Percentiles rank a stretch among this genome's conserved stretches.
These are phyloP conservation scores for Watsonalla cultraria DNA, from an alignment of 2,888 invertebrate species.

Conservation along the genomic window DNA sequence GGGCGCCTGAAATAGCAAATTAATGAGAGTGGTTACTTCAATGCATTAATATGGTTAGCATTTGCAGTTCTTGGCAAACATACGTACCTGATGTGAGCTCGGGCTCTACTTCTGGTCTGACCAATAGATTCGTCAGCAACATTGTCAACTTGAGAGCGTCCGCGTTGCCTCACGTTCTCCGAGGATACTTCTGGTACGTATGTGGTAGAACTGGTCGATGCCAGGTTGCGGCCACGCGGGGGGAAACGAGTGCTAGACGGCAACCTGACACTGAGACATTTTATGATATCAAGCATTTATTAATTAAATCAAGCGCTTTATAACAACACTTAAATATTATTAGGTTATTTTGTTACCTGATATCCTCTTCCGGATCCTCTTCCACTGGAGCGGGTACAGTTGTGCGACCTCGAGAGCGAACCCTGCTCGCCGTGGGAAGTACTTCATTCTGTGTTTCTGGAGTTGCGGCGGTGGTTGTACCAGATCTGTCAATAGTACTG, in stretches of 20 bases:
- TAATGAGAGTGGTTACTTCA: constrained; percentile 13
- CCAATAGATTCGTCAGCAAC: constrained; percentile 70
- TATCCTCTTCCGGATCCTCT: constrained; percentile 72
- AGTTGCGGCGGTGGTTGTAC: constrained; percentile 53
- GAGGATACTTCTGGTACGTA: constrained; percentile 64
- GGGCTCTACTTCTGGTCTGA: constrained; percentile 74
- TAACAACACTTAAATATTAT: neutral
- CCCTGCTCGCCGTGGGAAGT: constrained; percentile 68
- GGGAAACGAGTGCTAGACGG: constrained; percentile 93
- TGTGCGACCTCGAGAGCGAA: constrained; percentile 72
- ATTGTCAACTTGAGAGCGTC: constrained; percentile 62
- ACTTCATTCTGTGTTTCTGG: constrained; percentile 84
- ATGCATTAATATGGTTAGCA: neutral
- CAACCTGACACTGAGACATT: constrained; percentile 66
- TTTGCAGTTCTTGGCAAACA: neutral
- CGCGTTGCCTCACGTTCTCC: constrained; percentile 61
- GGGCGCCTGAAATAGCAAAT: constrained; percentile 77
- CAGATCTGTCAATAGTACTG: constrained; percentile 74
- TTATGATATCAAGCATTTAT: constrained; percentile 19
- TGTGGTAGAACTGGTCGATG: constrained; percentile 69
- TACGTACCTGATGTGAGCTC: constrained; percentile 78
- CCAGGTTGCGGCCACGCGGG: constrained; percentile 80
- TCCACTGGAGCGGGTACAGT: constrained; percentile 66
- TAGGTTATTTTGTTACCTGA: constrained; percentile 42
- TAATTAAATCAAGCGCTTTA: constrained; percentile 39